These are phyloP conservation scores for Nansenia antarctica DNA, from an alignment of 2,113 vertebrate genomes.

Conservation along the genomic window DNA sequence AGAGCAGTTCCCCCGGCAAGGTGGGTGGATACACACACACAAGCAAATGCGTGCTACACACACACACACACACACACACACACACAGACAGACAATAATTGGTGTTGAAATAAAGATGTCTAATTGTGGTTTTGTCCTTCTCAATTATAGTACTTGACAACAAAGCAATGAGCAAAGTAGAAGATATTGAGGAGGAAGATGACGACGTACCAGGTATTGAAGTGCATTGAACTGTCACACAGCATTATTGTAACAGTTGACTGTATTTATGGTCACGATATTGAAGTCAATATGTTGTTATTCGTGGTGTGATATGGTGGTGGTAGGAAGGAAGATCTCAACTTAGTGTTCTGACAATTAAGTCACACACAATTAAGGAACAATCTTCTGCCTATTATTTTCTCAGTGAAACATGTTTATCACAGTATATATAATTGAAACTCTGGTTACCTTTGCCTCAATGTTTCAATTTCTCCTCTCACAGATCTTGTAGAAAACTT, in stretches of 20 bases:
- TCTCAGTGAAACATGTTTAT: too few relatives aligned
- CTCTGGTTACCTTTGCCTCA: not conserved
- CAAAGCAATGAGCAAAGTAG: constrained; percentile 88
- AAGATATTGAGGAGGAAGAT: constrained; percentile 95
- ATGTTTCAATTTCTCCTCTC: constrained; percentile 1
- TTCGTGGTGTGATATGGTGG: not conserved
- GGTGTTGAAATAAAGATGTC: not conserved
- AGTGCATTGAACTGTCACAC: not conserved
- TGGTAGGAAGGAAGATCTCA: not conserved
- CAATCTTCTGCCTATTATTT: too few relatives aligned
- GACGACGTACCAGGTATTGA: constrained; percentile 94
- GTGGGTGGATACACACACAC: constrained; percentile 60
- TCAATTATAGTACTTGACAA: constrained; percentile 77
- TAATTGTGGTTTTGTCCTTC: not conserved
- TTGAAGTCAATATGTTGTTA: not conserved
- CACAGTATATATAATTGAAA: not conserved
- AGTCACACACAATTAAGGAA: too few relatives aligned
- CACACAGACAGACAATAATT: too few relatives aligned
- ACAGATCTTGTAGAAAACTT: constrained; percentile 99
- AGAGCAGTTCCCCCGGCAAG: constrained; percentile 96
- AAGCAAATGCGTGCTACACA: not conserved
- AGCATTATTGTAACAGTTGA: not conserved
- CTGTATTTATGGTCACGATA: not conserved
- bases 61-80: not conserved
- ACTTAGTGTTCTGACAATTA: not conserved